Evolutionary conservation across 2,797 vertebrate species (phyloP).

Genomic region (Enteromius argenteus): DNA sequence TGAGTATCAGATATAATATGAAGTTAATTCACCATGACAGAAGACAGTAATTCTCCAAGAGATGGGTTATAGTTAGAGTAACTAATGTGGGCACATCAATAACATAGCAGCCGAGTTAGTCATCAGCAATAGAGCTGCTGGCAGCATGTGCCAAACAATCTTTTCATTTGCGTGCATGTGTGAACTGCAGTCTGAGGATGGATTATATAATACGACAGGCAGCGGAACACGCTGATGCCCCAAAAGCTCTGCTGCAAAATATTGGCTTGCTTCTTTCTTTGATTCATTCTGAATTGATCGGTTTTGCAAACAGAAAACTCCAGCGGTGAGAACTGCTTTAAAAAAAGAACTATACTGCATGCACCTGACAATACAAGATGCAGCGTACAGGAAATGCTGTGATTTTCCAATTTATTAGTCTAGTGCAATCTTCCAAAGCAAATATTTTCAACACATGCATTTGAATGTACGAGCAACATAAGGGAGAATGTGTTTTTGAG

Average conservation of each 20-base stretch:
- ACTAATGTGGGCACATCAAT: conserved; percentile 39
- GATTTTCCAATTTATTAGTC: conserved; percentile 39
- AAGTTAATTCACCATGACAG: conserved; percentile 40
- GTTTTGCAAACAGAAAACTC: conserved; percentile 10
- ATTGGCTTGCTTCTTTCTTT: not conserved
- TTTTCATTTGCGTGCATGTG: conserved; percentile 43
- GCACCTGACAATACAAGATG: conserved; percentile 18
- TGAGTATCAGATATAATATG: conserved; percentile 20
- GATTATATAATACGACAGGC: conserved; percentile 48
- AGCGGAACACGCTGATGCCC: not conserved
- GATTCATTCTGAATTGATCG: not conserved
- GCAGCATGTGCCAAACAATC: conserved; percentile 15
- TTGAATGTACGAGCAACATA: conserved; percentile 6
- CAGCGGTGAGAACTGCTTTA: not conserved
- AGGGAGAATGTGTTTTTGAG: not conserved
- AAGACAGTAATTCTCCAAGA: conserved; percentile 47
- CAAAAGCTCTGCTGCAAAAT: not conserved
- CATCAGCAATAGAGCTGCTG: conserved; percentile 14
- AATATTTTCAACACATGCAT: conserved; percentile 27
- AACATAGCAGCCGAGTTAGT: conserved; percentile 36
- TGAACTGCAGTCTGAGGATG: conserved; percentile 24
- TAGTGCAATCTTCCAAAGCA: conserved; percentile 37
- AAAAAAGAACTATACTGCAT: not conserved
- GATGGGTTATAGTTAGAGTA: conserved; percentile 50
- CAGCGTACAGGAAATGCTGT: conserved; percentile 14